phyloP scores from a whole-genome alignment of 2,797 vertebrate species.

The Esox lucius region DNA sequence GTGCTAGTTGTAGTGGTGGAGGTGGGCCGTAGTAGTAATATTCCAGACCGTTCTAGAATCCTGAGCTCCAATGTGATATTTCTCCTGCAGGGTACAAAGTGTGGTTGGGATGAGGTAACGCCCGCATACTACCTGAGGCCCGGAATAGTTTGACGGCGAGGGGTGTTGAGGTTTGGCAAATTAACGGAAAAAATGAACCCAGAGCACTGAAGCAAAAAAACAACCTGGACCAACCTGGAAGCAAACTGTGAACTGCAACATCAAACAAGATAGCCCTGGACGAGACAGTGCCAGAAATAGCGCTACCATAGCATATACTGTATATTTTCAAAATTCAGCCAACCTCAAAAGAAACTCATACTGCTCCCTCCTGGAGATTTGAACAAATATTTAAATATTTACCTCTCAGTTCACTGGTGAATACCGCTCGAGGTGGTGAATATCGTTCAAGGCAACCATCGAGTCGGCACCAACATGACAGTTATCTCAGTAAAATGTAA shows the following conservation, averaged over 20 bases:
- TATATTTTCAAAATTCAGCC: slow-evolving; percentile 28
- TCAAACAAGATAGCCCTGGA: slow-evolving; percentile 11
- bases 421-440: background rate
- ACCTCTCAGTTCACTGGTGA: slow-evolving; percentile 39
- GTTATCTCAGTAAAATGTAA: background rate
- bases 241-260: slow-evolving; percentile 51
- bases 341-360: slow-evolving; percentile 28
- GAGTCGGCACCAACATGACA: slow-evolving; percentile 15
- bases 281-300: slow-evolving; percentile 30
- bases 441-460: background rate
- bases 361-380: slow-evolving; percentile 3
- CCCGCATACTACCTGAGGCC: slow-evolving; percentile 52
- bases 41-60: slow-evolving; percentile 64
- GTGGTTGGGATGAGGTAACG: slow-evolving; percentile 64
- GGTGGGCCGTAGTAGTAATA: slow-evolving; percentile 44
- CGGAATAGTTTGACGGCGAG: slow-evolving; percentile 26
- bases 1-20: slow-evolving; percentile 13
- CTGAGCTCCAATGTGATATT: slow-evolving; percentile 71
- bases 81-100: slow-evolving; percentile 61
- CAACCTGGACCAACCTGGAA: slow-evolving; percentile 34
- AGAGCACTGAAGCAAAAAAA: slow-evolving; percentile 17
- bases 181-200: slow-evolving; percentile 44
- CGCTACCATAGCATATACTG: slow-evolving; percentile 27
- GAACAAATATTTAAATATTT: slow-evolving; percentile 40
- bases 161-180: background rate